phyloP scores from a whole-genome alignment of 2,113 vertebrate genomes.

The Tupaia chinensis region DNA sequence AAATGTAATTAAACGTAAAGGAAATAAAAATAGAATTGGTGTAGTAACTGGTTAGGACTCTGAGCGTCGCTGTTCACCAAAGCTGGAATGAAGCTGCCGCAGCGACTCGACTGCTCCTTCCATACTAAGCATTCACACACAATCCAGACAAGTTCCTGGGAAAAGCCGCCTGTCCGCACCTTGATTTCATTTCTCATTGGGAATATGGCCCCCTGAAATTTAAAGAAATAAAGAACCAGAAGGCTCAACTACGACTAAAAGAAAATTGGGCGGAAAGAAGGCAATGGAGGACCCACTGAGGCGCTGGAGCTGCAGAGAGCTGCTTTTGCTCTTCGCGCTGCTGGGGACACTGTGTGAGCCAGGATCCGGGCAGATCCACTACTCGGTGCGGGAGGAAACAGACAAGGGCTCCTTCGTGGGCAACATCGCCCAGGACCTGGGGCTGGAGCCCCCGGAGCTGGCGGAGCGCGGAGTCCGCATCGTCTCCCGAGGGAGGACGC shows the following conservation, averaged over 20 bases:
- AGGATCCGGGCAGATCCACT: constrained; percentile 80
- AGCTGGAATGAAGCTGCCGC: constrained; percentile 62
- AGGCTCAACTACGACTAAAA: background rate
- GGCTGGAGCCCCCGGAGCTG: constrained; percentile 80
- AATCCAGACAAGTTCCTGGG: background rate
- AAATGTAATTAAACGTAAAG: background rate
- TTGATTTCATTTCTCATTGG: background rate
- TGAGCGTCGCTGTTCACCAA: constrained; percentile 86
- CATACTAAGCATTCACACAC: background rate
- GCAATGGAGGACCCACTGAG: constrained; percentile 60
- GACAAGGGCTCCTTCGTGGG: constrained; percentile 86
- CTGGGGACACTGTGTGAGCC: constrained; percentile 31
- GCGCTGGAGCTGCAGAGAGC: constrained; percentile 12
- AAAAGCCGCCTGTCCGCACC: background rate
- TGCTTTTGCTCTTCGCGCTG: constrained; percentile 55
- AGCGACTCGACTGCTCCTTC: background rate
- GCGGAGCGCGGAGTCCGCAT: constrained; percentile 81
- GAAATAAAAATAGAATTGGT: constrained; percentile 61
- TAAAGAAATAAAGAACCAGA: constrained; percentile 35
- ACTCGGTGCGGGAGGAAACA: constrained; percentile 86
- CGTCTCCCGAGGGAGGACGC: constrained; percentile 78
- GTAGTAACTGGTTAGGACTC: constrained; percentile 80
- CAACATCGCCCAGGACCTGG: constrained; percentile 84
- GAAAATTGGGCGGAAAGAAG: constrained; percentile 18
- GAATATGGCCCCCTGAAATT: background rate